Conservation (phyloP, 1,140 invertebrate genomes). For the Meloidogyne hapla region DNA sequence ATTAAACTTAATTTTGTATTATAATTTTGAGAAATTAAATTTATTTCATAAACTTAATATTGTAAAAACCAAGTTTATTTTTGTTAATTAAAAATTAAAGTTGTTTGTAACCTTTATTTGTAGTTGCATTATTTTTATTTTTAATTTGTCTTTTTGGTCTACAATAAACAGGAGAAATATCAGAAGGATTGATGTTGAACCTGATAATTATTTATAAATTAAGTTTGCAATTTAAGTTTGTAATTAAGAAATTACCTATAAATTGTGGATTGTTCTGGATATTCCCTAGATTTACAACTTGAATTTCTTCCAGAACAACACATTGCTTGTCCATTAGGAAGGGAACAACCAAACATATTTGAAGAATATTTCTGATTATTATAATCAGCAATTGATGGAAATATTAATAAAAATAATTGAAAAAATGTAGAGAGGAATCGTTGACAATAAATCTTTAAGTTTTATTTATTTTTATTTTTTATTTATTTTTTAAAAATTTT, state of each 20-base stretch:
- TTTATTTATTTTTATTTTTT: not conserved
- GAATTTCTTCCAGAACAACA: conserved; percentile 24
- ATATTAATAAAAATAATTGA: not conserved
- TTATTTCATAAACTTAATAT: too few species aligned
- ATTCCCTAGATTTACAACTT: conserved; percentile 25
- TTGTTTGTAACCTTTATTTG: not conserved
- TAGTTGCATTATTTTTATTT: not conserved
- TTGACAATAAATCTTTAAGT: not conserved
- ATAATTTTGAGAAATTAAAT: too few species aligned
- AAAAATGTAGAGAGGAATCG: not conserved
- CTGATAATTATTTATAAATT: not conserved
- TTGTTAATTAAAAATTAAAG: too few species aligned
- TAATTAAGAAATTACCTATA: not conserved
- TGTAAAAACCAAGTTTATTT: too few species aligned
- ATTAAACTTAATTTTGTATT: too few species aligned
- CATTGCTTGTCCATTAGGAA: not conserved
- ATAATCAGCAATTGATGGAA: not conserved
- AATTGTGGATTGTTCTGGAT: conserved; percentile 9
- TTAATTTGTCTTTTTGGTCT: not conserved
- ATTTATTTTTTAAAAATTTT: not conserved
- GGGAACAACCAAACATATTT: not conserved
- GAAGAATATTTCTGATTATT: not conserved
- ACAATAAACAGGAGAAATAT: not conserved
- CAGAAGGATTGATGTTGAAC: not conserved
- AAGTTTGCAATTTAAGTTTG: too few species aligned